Evolutionary conservation across 2,113 vertebrate species (phyloP).

Genomic region (Thalassoma bifasciatum): DNA sequence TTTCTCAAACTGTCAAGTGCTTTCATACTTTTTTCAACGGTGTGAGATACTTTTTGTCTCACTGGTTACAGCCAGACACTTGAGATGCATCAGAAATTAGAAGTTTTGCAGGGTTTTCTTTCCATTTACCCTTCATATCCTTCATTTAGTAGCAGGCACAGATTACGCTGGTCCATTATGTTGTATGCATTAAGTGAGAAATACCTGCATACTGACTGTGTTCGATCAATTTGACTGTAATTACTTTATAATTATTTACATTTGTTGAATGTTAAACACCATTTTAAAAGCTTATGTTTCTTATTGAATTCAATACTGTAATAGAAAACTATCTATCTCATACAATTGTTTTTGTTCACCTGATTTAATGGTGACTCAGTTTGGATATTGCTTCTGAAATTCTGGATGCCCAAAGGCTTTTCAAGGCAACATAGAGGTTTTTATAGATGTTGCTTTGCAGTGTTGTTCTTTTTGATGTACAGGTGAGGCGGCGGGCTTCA

Average conservation of each 20-base stretch:
- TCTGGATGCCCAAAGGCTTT: conserved; percentile 10
- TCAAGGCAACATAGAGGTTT: conserved; percentile 8
- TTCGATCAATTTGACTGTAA: no score
- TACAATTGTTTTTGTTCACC: conserved; percentile 1
- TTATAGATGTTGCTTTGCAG: conserved; percentile 17
- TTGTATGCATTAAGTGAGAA: background rate
- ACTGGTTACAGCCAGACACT: no score
- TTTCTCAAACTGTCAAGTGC: background rate
- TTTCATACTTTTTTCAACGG: background rate
- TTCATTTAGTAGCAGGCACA: no score
- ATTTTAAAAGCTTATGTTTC: no score
- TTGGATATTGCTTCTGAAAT: background rate
- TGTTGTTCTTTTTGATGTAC: conserved; percentile 21
- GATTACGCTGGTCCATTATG: background rate
- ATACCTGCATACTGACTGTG: background rate
- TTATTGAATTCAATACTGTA: no score
- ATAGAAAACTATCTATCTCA: background rate
- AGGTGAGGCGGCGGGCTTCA: conserved; percentile 27
- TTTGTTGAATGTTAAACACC: no score
- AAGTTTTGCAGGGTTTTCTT: no score
- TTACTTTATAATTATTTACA: no score
- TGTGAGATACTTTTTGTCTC: background rate
- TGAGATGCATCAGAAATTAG: no score
- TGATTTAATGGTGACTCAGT: background rate
- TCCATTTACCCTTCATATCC: no score